A percentile compares a stretch with the other conserved stretches of the same genome.
Conservation (phyloP, 2,888 invertebrate species). For the Spialia ferax region DNA sequence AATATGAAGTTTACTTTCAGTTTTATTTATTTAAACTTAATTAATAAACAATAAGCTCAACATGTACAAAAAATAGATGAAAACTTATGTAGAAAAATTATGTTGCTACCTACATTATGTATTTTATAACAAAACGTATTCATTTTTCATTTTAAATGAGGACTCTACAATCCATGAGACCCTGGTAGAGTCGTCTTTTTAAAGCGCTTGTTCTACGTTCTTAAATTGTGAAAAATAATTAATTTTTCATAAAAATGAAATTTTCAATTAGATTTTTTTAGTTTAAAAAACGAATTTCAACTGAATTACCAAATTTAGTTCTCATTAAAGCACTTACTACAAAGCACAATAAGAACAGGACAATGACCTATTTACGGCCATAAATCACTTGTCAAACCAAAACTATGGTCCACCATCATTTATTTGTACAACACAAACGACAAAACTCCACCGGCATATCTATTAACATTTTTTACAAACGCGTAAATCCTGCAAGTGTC, state of each 20-base stretch:
- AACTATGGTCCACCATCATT: not conserved
- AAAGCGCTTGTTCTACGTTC: no score
- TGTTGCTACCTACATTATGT: no score
- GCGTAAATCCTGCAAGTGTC: constrained; percentile 40
- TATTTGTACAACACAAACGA: not conserved
- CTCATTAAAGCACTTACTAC: not conserved
- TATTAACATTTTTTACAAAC: constrained; percentile 34
- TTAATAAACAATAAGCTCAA: not conserved
- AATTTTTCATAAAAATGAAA: no score
- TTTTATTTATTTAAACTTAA: not conserved
- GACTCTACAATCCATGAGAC: no score
- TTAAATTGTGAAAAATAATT: no score
- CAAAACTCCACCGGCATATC: not conserved
- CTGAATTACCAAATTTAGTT: no score
- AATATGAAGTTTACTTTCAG: constrained; percentile 14
- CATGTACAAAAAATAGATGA: not conserved
- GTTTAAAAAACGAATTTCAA: no score
- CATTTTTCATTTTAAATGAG: no score
- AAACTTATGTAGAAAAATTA: not conserved
- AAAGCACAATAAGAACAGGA: not conserved
- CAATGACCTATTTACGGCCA: not conserved
- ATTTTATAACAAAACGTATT: no score
- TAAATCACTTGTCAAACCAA: not conserved
- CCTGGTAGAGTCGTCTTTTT: no score
- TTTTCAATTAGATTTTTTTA: no score